Conservation (phyloP, 2,888 invertebrate genomes). For the Aphidius colemani region DNA sequence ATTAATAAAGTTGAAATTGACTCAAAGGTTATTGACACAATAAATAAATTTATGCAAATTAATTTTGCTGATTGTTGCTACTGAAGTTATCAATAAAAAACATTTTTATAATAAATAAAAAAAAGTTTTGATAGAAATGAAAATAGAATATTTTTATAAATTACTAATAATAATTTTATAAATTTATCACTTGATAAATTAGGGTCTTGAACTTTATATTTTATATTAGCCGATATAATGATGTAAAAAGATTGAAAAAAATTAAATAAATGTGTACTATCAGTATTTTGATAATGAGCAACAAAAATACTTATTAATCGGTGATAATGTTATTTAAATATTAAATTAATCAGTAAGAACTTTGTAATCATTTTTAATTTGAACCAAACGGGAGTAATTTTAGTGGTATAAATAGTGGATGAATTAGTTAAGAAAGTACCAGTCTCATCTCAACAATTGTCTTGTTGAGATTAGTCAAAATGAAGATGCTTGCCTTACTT, state of each 20-base stretch:
- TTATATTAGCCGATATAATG: too few species aligned
- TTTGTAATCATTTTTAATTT: too few species aligned
- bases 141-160: background rate
- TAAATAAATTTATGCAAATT: background rate
- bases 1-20: too few species aligned
- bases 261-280: too few species aligned
- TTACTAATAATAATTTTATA: background rate
- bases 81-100: background rate
- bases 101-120: background rate
- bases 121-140: background rate
- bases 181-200: background rate
- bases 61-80: background rate
- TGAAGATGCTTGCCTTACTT: conserved; percentile 31
- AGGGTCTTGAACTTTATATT: too few species aligned
- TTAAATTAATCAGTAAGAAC: too few species aligned
- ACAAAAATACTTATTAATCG: too few species aligned
- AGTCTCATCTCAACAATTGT: background rate
- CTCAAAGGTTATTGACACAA: too few species aligned
- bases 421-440: background rate
- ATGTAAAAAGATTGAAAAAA: too few species aligned
- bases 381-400: background rate
- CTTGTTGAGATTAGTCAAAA: conserved; percentile 2
- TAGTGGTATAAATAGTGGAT: conserved; percentile 12
- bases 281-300: too few species aligned
- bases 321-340: too few species aligned